Conservation (phyloP, 2,888 invertebrate genomes). For the Alloplasta piceator region DNA sequence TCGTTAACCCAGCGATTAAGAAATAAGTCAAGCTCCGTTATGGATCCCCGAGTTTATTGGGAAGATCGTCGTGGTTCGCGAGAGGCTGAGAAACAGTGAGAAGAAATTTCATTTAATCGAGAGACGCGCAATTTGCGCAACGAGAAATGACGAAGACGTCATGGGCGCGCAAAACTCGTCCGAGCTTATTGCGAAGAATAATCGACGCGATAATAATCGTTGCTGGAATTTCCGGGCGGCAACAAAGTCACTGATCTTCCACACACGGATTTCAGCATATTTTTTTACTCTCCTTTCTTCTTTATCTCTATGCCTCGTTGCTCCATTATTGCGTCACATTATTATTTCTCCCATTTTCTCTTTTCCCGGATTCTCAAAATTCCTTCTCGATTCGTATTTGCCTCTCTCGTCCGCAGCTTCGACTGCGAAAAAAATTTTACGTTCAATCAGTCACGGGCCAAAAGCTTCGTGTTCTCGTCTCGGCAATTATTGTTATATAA, state of each 20-base stretch:
- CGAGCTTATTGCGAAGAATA: slow-evolving; percentile 6
- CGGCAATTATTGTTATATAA: slow-evolving; percentile 33
- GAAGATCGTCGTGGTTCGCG: slow-evolving; percentile 71
- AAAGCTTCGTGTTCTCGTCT: slow-evolving; percentile 40
- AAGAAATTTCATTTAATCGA: not conserved
- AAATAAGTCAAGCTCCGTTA: slow-evolving; percentile 73
- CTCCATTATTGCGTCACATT: not conserved
- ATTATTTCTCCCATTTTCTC: slow-evolving; percentile 7
- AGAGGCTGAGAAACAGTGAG: not conserved
- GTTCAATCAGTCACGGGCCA: slow-evolving; percentile 59
- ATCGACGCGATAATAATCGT: slow-evolving; percentile 71
- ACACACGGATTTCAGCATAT: slow-evolving; percentile 24
- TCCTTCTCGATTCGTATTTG: not conserved
- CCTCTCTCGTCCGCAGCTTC: not conserved
- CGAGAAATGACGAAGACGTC: slow-evolving; percentile 25
- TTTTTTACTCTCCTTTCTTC: slow-evolving; percentile 35
- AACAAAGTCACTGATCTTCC: slow-evolving; percentile 59
- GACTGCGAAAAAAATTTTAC: slow-evolving; percentile 8
- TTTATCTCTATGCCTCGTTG: slow-evolving; percentile 16
- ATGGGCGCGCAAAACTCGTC: slow-evolving; percentile 33
- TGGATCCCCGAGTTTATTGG: slow-evolving; percentile 53
- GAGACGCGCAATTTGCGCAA: slow-evolving; percentile 9
- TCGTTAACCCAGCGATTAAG: slow-evolving; percentile 79
- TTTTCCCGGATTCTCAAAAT: slow-evolving; percentile 13
- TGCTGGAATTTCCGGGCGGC: slow-evolving; percentile 74